Percentiles rank a stretch among this genome's conserved stretches.
Evolutionary conservation across 2,888 invertebrate species (phyloP).

Genomic region (Serrognathus titanus): DNA sequence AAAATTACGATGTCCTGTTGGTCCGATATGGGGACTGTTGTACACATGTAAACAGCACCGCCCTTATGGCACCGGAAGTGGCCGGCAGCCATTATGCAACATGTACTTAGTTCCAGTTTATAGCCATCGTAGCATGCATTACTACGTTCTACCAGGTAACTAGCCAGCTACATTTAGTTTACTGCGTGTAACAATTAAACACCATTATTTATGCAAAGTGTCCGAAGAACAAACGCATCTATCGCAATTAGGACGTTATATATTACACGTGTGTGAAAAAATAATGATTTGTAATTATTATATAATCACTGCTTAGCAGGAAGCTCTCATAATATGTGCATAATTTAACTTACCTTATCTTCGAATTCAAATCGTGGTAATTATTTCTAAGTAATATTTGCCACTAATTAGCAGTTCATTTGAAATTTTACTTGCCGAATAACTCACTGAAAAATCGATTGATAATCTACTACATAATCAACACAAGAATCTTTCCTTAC

Average conservation of each 20-base stretch:
- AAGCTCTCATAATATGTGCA: background rate
- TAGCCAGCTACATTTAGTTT: background rate
- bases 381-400: no score
- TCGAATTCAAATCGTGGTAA: no score
- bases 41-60: conserved; percentile 31
- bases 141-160: background rate
- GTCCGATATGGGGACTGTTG: conserved; percentile 24
- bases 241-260: background rate
- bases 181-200: background rate
- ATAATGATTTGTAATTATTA: conserved; percentile 1
- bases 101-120: conserved; percentile 19
- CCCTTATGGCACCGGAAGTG: conserved; percentile 29
- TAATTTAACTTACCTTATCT: no score
- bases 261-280: background rate
- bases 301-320: conserved; percentile 1
- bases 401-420: no score
- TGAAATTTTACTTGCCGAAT: no score
- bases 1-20: conserved; percentile 25
- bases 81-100: conserved; percentile 27
- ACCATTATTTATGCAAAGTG: background rate
- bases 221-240: background rate
- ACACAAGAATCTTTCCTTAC: no score
- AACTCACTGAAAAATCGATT: no score
- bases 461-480: no score
- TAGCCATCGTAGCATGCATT: conserved; percentile 6